These are phyloP conservation scores for Seladonia tumulorum DNA, from an alignment of 2,888 invertebrate genomes.

Conservation along the genomic window DNA sequence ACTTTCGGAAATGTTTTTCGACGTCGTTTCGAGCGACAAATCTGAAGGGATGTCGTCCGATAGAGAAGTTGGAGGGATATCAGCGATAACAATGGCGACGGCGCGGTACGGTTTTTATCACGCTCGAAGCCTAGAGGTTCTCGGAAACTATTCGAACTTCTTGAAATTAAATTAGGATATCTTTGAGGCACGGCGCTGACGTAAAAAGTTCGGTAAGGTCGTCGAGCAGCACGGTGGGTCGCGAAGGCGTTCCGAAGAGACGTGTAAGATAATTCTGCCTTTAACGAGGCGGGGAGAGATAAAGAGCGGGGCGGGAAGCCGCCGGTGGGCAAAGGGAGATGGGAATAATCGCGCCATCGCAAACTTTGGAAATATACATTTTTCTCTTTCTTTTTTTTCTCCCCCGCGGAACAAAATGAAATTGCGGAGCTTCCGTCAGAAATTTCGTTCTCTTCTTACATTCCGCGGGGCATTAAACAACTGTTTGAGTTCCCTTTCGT, in stretches of 20 bases:
- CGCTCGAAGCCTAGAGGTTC: constrained; percentile 4
- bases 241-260: background rate
- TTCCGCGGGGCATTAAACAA: constrained; percentile 21
- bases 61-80: background rate
- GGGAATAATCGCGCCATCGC: background rate
- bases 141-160: constrained; percentile 24
- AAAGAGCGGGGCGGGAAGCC: background rate
- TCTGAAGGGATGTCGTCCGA: background rate
- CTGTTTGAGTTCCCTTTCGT: constrained; percentile 23
- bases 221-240: constrained; percentile 2
- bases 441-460: background rate
- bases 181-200: constrained; percentile 34
- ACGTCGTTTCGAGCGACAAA: background rate
- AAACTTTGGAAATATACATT: constrained; percentile 22
- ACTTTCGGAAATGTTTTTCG: background rate
- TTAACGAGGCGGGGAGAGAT: constrained; percentile 1
- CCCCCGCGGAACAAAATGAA: background rate
- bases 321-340: background rate
- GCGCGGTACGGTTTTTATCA: constrained; percentile 4
- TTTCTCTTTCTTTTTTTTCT: background rate
- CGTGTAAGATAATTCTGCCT: constrained; percentile 33
- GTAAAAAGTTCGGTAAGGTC: constrained; percentile 29
- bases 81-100: constrained; percentile 27
- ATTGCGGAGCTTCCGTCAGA: background rate
- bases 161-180: constrained; percentile 48